phyloP scores from a whole-genome alignment of 1,140 invertebrate species.

The Danaus plexippus region DNA sequence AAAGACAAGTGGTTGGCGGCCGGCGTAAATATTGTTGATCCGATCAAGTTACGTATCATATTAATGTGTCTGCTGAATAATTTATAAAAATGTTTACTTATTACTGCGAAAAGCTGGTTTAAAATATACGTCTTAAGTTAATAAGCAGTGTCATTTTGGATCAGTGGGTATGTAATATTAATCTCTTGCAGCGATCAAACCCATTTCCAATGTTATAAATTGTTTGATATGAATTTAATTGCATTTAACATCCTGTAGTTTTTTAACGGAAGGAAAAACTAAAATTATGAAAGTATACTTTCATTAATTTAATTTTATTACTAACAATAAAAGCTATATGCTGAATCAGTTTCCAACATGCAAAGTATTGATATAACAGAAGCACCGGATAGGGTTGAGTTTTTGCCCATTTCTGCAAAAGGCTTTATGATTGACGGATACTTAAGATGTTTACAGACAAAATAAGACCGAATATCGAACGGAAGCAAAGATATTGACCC shows the following conservation, averaged over 20 bases:
- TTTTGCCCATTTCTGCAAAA: slow-evolving; percentile 34
- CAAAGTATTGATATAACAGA: slow-evolving; percentile 18
- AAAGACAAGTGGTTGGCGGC: slow-evolving; percentile 46
- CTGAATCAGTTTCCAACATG: slow-evolving; percentile 8
- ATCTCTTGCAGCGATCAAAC: not conserved
- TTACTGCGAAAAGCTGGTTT: no score
- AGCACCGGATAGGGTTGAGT: slow-evolving; percentile 20
- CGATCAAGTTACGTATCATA: slow-evolving; percentile 24
- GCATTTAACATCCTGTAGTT: no score
- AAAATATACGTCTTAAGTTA: no score
- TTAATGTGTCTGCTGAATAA: slow-evolving; percentile 1
- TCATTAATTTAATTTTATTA: not conserved
- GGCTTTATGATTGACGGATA: slow-evolving; percentile 44
- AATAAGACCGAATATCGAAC: slow-evolving; percentile 53
- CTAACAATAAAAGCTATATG: slow-evolving; percentile 8
- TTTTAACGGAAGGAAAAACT: no score
- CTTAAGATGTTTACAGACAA: slow-evolving; percentile 58
- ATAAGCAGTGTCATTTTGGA: no score
- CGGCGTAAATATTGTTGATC: slow-evolving; percentile 60
- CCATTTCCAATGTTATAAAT: slow-evolving; percentile 1
- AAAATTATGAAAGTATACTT: no score
- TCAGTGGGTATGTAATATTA: no score
- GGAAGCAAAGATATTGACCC: slow-evolving; percentile 65
- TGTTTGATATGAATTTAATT: no score
- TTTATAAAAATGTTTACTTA: no score